These are phyloP conservation scores for Thecocarcelia acutangulata DNA, from an alignment of 2,888 invertebrate genomes.

Conservation along the genomic window DNA sequence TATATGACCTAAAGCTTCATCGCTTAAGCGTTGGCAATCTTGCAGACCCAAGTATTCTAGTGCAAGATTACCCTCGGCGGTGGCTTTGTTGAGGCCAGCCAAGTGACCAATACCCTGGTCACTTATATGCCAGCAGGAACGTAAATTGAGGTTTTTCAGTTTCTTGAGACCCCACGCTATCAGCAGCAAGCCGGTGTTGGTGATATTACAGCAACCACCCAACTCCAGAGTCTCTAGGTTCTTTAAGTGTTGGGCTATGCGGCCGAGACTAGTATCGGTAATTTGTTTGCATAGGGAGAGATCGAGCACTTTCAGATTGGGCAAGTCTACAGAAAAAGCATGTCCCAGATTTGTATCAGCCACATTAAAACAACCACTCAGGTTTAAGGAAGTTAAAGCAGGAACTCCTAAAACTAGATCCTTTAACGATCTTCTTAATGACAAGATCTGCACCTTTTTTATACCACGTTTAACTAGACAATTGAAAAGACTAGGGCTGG, in stretches of 20 bases:
- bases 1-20: constrained; percentile 93
- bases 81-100: constrained; percentile 87
- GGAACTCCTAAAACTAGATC: constrained; percentile 93
- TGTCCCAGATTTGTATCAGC: constrained; percentile 92
- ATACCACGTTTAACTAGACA: constrained; percentile 94
- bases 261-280: constrained; percentile 92
- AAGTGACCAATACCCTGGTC: constrained; percentile 95
- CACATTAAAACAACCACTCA: constrained; percentile 96
- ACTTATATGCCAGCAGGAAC: constrained; percentile 96
- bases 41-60: constrained; percentile 94
- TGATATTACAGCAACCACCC: constrained; percentile 95
- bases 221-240: constrained; percentile 93
- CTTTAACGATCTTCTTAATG: constrained; percentile 89
- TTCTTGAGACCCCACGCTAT: constrained; percentile 94
- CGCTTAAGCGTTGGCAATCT: constrained; percentile 96
- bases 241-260: constrained; percentile 91
- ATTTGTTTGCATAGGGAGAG: constrained; percentile 96
- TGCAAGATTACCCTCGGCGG: constrained; percentile 86
- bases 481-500: constrained; percentile 91
- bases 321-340: constrained; percentile 89
- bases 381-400: constrained; percentile 92
- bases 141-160: constrained; percentile 90
- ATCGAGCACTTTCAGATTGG: constrained; percentile 90
- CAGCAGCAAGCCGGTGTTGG: constrained; percentile 92
- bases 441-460: constrained; percentile 92